A percentile compares a stretch with the other conserved stretches of the same genome.
These are phyloP conservation scores for Lampris incognitus DNA, from an alignment of 2,113 vertebrate genomes.

Conservation along the genomic window DNA sequence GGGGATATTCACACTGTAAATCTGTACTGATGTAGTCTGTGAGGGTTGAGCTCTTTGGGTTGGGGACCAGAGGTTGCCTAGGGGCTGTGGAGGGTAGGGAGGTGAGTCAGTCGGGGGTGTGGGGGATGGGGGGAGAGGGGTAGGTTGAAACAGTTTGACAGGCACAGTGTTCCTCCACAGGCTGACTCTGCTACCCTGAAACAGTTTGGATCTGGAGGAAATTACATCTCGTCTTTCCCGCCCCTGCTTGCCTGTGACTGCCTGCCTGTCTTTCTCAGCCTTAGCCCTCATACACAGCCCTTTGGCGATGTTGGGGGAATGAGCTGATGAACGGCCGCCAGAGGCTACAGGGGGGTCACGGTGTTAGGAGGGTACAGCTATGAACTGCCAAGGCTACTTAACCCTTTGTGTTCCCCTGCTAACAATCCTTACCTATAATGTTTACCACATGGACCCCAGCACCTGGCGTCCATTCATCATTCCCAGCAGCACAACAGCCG, in stretches of 20 bases:
- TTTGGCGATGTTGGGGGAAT: constrained; percentile 55
- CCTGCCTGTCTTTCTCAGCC: constrained; percentile 36
- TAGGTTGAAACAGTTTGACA: constrained; percentile 67
- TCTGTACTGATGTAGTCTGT: constrained; percentile 62
- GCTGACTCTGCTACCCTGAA: constrained; percentile 37
- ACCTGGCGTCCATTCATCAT: constrained; percentile 77
- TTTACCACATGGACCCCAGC: constrained; percentile 54
- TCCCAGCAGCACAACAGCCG: constrained; percentile 29
- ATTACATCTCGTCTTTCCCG: constrained; percentile 75
- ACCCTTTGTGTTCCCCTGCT: constrained; percentile 54
- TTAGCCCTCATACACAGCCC: constrained; percentile 37
- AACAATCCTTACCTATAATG: constrained; percentile 49
- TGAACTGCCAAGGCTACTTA: constrained; percentile 56
- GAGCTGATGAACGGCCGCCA: constrained; percentile 61
- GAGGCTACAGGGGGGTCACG: constrained; percentile 33
- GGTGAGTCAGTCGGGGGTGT: not conserved
- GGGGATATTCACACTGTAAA: constrained; percentile 60
- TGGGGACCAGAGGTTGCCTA: too few species aligned
- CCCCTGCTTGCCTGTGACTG: not conserved
- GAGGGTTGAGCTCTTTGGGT: constrained; percentile 44
- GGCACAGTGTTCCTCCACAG: constrained; percentile 46
- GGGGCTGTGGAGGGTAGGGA: too few species aligned
- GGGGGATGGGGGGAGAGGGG: constrained; percentile 28
- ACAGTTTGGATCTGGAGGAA: constrained; percentile 72
- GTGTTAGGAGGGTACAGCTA: constrained; percentile 19